Percentiles rank a stretch among this genome's conserved stretches.
These are phyloP conservation scores for Drosophila virilis DNA, from an alignment of 1,140 invertebrate genomes.

Conservation along the genomic window DNA sequence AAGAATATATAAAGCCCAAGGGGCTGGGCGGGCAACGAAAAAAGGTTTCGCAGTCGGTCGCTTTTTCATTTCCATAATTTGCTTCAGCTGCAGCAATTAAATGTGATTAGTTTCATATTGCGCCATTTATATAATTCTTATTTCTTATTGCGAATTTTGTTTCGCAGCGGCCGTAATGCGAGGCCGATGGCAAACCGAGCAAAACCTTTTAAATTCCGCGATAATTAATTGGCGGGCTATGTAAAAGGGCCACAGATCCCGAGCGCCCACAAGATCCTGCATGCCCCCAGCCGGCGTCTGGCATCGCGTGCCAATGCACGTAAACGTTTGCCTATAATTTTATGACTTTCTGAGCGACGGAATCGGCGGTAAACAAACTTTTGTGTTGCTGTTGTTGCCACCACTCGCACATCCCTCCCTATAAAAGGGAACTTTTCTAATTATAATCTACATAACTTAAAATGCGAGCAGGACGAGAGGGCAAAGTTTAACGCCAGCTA, in stretches of 20 bases:
- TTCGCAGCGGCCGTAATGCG: conserved; percentile 39
- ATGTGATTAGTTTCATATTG: conserved; percentile 78
- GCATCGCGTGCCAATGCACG: conserved; percentile 64
- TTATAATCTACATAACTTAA: conserved; percentile 83
- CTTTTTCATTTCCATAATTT: conserved; percentile 62
- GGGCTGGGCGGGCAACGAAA: not conserved
- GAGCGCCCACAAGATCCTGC: not conserved
- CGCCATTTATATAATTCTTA: conserved; percentile 62
- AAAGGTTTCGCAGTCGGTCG: conserved; percentile 40
- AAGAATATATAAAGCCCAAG: conserved; percentile 1
- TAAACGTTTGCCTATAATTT: conserved; percentile 83
- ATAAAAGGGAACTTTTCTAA: conserved; percentile 71
- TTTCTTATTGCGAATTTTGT: conserved; percentile 51
- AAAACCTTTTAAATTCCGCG: conserved; percentile 69
- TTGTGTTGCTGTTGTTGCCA: conserved; percentile 53
- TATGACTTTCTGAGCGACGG: conserved; percentile 70
- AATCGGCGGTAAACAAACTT: conserved; percentile 32
- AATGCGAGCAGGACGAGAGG: conserved; percentile 64
- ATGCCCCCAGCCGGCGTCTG: not conserved
- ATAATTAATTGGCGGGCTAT: conserved; percentile 73
- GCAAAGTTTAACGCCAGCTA: conserved; percentile 62
- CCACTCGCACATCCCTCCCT: too few species aligned
- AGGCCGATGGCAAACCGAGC: conserved; percentile 42
- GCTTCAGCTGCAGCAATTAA: conserved; percentile 69
- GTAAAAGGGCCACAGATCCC: conserved; percentile 45